A percentile compares a stretch with the other conserved stretches of the same genome.
These are phyloP conservation scores for Ploceus nigricollis DNA, from an alignment of 2,113 vertebrate species.

Conservation along the genomic window DNA sequence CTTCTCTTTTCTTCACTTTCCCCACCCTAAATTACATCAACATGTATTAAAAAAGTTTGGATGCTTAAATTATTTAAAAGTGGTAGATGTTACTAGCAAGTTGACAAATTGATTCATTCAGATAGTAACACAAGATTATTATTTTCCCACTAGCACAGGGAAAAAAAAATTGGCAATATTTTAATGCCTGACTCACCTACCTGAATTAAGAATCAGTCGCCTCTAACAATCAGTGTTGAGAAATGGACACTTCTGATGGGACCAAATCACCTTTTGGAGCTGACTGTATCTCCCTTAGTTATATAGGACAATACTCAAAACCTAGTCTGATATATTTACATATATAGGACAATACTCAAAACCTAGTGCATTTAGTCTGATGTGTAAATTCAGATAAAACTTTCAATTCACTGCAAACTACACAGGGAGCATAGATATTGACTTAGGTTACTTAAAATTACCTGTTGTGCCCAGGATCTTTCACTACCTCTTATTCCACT, in stretches of 20 bases:
- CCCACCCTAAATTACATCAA: not conserved
- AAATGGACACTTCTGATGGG: not conserved
- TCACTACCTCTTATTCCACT: not conserved
- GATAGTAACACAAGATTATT: not conserved
- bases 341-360: not conserved
- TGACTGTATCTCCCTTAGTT: not conserved
- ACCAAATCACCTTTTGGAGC: not conserved
- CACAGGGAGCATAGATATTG: not conserved
- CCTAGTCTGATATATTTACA: not conserved
- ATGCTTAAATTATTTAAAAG: not conserved
- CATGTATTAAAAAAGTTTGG: accelerated
- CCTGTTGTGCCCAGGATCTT: not conserved
- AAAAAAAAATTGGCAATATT: not conserved
- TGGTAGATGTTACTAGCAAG: not conserved
- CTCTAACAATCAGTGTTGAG: not conserved
- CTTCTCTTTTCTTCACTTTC: not conserved
- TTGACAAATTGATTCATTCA: accelerated
- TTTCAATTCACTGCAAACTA: not conserved
- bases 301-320: not conserved
- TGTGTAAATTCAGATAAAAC: not conserved
- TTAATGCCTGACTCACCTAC: not conserved
- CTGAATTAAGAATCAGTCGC: not conserved
- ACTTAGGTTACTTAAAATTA: not conserved
- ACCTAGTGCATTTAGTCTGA: not conserved
- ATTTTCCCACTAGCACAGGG: not conserved